Conservation (phyloP, 2,888 invertebrate genomes). For the Hemithea aestivaria region DNA sequence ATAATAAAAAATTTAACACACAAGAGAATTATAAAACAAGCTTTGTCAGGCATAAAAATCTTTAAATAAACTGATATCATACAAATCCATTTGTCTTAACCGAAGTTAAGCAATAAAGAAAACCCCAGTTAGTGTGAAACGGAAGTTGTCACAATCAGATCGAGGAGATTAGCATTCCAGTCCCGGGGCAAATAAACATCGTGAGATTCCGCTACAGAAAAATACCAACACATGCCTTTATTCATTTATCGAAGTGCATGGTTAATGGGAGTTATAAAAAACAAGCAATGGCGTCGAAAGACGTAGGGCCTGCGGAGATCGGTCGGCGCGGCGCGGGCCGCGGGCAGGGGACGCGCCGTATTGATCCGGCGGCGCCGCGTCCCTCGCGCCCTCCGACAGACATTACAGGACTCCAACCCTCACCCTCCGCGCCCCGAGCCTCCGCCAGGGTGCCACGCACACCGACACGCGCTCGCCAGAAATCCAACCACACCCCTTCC, state of each 20-base stretch:
- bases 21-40: conserved; percentile 6
- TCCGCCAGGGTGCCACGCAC: conserved; percentile 43
- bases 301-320: conserved; percentile 74
- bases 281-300: conserved; percentile 76
- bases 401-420: conserved; percentile 62
- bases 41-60: not conserved
- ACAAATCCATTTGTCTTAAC: too few relatives aligned
- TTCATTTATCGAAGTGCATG: conserved; percentile 71
- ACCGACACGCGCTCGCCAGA: conserved; percentile 37
- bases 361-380: conserved; percentile 59
- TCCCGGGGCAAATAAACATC: conserved; percentile 30
- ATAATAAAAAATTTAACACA: conserved; percentile 10
- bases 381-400: conserved; percentile 50
- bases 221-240: conserved; percentile 65
- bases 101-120: too few relatives aligned
- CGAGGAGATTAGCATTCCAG: conserved; percentile 20
- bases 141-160: conserved; percentile 19
- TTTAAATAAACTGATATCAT: not conserved
- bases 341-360: conserved; percentile 60
- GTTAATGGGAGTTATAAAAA: conserved; percentile 74
- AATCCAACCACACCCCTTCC: conserved; percentile 75
- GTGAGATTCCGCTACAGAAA: conserved; percentile 30
- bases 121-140: conserved; percentile 4
- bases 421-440: conserved; percentile 42
- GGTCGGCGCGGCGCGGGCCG: conserved; percentile 51